These are phyloP conservation scores for Macropus fuliginosus DNA, from an alignment of 2,797 vertebrate species.

Conservation along the genomic window DNA sequence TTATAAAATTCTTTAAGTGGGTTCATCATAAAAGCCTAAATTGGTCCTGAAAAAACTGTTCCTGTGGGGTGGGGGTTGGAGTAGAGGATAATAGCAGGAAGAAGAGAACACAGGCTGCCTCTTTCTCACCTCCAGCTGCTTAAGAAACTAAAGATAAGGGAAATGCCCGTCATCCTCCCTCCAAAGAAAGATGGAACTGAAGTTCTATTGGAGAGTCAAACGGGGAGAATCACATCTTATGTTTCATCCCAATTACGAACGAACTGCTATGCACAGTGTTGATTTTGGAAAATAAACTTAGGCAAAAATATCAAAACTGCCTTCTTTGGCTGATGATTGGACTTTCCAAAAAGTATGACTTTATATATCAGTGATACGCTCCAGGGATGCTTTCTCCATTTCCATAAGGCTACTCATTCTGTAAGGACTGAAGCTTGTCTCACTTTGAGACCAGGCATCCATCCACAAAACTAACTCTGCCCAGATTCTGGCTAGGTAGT, in stretches of 20 bases:
- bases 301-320: not conserved
- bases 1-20: not conserved
- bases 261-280: not conserved
- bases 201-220: not conserved
- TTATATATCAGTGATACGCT: not conserved
- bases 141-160: not conserved
- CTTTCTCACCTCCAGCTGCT: not conserved
- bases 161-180: not conserved
- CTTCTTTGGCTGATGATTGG: constrained; percentile 10
- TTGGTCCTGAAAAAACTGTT: not conserved
- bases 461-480: not conserved
- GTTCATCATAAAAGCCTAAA: not conserved
- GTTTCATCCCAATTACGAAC: not conserved
- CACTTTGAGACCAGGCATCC: not conserved
- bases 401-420: not conserved
- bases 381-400: not conserved
- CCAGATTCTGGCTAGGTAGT: not conserved
- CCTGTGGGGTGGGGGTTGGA: not conserved
- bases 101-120: not conserved
- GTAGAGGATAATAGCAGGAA: not conserved
- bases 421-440: constrained; percentile 10
- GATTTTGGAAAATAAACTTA: not conserved
- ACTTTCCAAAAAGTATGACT: not conserved
- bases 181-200: not conserved
- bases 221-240: not conserved